These are phyloP conservation scores for Macrochelys suwanniensis DNA, from an alignment of 2,797 vertebrate species.

Conservation along the genomic window DNA sequence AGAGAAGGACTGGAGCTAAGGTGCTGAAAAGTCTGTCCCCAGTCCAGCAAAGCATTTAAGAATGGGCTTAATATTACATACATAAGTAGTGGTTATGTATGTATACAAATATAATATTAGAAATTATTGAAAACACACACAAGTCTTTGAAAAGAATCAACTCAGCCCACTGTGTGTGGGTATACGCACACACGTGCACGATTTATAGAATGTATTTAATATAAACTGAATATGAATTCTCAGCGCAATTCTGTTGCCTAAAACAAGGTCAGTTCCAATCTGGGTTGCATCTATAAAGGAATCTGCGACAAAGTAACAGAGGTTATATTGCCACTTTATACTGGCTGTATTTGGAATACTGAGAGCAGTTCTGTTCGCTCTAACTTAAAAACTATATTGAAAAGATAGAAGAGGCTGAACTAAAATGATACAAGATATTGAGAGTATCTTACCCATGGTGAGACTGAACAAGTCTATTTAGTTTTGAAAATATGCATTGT, in stretches of 20 bases:
- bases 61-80: neutral
- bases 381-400: neutral
- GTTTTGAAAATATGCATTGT: neutral
- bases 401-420: conserved; percentile 37
- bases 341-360: conserved; percentile 25
- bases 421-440: conserved; percentile 34
- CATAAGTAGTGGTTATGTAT: neutral
- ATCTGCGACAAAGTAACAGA: neutral
- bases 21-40: neutral
- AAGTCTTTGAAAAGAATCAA: neutral
- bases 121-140: neutral
- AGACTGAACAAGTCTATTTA: conserved; percentile 31
- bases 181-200: neutral
- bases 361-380: neutral
- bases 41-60: neutral
- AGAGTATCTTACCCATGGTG: neutral
- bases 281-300: conserved; percentile 9
- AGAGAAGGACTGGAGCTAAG: neutral
- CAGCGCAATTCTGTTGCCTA: neutral
- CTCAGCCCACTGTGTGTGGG: neutral
- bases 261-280: neutral
- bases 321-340: neutral
- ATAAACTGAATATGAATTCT: neutral
- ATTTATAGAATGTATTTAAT: neutral
- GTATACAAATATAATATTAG: neutral